Conservation (phyloP, 1,140 invertebrate genomes). For the Solenopsis fugax region DNA sequence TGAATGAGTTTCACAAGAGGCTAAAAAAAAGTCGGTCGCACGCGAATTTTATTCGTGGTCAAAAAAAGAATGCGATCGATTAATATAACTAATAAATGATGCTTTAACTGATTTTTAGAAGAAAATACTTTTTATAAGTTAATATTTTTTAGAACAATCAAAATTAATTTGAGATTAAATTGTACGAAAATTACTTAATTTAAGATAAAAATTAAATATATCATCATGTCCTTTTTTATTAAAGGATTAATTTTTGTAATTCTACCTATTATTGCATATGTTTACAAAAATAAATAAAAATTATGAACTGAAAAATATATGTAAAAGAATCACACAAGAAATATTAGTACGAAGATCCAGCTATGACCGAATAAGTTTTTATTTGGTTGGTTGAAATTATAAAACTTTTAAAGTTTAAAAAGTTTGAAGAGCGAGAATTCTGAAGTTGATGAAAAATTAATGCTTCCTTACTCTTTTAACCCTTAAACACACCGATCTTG, state of each 20-base stretch:
- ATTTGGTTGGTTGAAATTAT: too few species aligned
- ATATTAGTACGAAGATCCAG: too few species aligned
- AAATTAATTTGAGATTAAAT: too few species aligned
- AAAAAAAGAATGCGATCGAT: neutral
- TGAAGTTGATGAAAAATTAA: neutral
- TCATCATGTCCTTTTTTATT: neutral
- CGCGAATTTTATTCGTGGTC: neutral
- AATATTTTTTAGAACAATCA: neutral
- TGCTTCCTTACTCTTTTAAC: neutral
- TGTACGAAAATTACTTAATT: neutral
- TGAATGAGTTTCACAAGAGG: slow-evolving; percentile 35
- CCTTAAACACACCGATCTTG: too few species aligned
- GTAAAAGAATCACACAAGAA: too few species aligned
- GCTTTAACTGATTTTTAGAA: neutral
- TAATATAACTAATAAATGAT: slow-evolving; percentile 14
- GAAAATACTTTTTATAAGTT: neutral
- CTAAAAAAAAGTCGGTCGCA: slow-evolving; percentile 21
- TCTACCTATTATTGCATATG: neutral
- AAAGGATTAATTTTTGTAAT: neutral
- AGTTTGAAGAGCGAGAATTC: neutral
- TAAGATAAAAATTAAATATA: neutral
- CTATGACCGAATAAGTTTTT: too few species aligned
- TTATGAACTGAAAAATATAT: too few species aligned
- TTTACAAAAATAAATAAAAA: neutral
- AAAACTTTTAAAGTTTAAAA: neutral